Base-by-base conservation (phyloP, 2,113 vertebrate genomes). In the Pseudorectes ferrugineus region DNA sequence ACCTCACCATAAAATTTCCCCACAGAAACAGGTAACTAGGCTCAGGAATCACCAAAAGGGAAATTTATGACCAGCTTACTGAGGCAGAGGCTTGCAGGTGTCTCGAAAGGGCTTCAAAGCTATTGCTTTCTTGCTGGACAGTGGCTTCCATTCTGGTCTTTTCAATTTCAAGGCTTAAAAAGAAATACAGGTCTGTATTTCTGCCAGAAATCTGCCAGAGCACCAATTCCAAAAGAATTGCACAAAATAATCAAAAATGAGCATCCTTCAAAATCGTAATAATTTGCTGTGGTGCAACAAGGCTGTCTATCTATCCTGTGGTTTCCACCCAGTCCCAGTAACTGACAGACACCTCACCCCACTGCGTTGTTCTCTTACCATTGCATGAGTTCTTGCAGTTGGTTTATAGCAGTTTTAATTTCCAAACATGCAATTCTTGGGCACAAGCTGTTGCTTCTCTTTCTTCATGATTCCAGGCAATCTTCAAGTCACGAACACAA, bases 141-240 rank as follows among this genome's bases (percentile, higher is more conserved):
- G 97, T 97, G 59, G 97, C 98, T 96, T 99, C 98, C 67, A 99
- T 92, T 83, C 96, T 97, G 63, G 98, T 97, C 65, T 99, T 99
- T 96, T 99, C 98, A 43, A 98, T 98, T 98, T 99, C 98, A 91
- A 99, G 96, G 94, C 99, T 99, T 91, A 96, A 93, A 97, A 96
- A 52, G n/a, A 85, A 94, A 74, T 6, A 80, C 3, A 49, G 16
- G 9, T 66, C 43, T 67, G 20, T 52, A 55, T 2, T 70, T 38
- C 10, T 35, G 33, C 24, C 33, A 1, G 36, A 82, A 87, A 71
- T 48, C 25, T 19, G 46, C 17, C 33, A 59, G 11, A 31, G 31
- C 68, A 74, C 5, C 13, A 57, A 20, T 25, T 62, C 31, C 11
- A 31, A 40, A 38, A 52, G 42, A 40, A 76, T 9, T 31, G 9